Evolutionary conservation across 2,888 invertebrate species (phyloP), one percentile per base, ranked within the genome.

Genomic region (Euzophera pinguis): DNA sequence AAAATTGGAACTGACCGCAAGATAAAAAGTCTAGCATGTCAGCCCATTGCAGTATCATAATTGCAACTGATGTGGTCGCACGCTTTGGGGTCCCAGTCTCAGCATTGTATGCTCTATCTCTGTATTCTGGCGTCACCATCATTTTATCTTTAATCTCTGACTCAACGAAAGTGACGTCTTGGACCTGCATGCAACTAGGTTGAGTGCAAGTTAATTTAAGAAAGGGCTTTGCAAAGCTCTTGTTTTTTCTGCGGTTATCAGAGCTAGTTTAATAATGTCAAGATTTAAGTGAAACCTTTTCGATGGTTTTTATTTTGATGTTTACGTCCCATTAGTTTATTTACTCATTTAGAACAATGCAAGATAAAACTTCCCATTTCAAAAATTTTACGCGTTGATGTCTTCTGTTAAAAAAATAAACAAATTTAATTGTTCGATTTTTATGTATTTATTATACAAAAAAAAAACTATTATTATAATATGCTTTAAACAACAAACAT

Each of bases 11-110:
- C 85, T 81, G 81, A 88, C 89, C 89, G 72, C 87, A 86, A 60
- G 75, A 72, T 64, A 88, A 76, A 73, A 85, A 85, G 67, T 85
- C 85, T 65, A 88, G 74, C 85, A 87, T 86, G 88, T 89, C 89
- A 75, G 82, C 81, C 83, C 86, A 87, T 81, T 84, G 81, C 84
- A 88, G 79, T 80, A 84, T 75, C 87, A 85, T 85, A 71, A 71
- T 81, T 79, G 75, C 77, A 77, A 89, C 89, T 89, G 86, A 84
- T 67, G 60, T 57, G 65, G 67, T 78, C 79, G 62, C 81, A 78
- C 80, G 73, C 73, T 76, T 82, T 70, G 69, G 60, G 67, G 67
- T 69, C 59, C 63, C 64, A 39, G 60, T 69, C 60, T 64, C 64
- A 45, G 60, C 68, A 78, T 81, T 81, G 78, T 82, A 67, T 73